Percentiles rank a stretch among this genome's conserved stretches.
Evolutionary conservation across 64 coral and sea anemone species (phyloP).

Genomic region (Pachyseris speciosa): DNA sequence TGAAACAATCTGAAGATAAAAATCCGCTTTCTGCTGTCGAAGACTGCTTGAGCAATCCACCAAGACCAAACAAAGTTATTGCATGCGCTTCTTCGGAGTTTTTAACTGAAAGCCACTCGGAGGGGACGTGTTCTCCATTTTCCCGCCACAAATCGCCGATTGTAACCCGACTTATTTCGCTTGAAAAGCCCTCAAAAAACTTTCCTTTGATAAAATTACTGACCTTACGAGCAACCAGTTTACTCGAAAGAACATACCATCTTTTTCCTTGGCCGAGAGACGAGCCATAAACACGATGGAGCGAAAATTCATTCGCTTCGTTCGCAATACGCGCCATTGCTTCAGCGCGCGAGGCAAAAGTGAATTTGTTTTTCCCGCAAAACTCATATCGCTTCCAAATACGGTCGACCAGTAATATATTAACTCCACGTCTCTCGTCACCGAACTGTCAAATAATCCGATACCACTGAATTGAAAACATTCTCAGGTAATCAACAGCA

Average conservation of each 20-base stretch:
- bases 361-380: neutral
- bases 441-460: too few species aligned
- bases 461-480: too few species aligned
- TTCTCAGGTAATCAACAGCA: too few species aligned
- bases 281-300: neutral
- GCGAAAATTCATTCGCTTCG: neutral
- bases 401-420: neutral
- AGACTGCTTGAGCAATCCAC: neutral
- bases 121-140: slow-evolving; percentile 20
- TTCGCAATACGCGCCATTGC: neutral
- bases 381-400: neutral
- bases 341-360: neutral
- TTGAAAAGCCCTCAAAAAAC: slow-evolving; percentile 42
- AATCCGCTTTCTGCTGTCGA: neutral
- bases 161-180: slow-evolving; percentile 9
- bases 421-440: neutral
- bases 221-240: neutral
- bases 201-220: slow-evolving; percentile 24
- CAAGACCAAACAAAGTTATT: slow-evolving; percentile 19
- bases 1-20: slow-evolving; percentile 12
- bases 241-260: neutral
- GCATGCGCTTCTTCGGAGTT: slow-evolving; percentile 1
- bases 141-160: slow-evolving; percentile 38
- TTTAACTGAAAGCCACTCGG: slow-evolving; percentile 15
- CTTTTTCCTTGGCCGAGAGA: neutral